Conservation (phyloP, 2,797 vertebrate species). For the Cheirogaleus major region DNA sequence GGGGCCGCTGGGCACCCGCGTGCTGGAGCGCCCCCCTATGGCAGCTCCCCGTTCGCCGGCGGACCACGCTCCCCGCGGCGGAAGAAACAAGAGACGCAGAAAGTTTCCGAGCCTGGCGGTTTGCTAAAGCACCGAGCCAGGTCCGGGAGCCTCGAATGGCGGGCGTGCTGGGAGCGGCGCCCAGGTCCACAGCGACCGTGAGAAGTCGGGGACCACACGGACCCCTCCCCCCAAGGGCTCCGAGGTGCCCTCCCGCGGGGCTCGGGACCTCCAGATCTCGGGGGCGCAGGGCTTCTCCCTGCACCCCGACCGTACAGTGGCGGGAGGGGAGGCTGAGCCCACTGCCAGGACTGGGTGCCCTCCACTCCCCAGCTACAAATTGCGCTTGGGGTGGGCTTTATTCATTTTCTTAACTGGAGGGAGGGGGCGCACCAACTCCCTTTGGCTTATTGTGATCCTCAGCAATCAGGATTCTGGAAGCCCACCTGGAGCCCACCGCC, state of each 20-base stretch:
- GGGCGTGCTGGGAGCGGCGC: background rate
- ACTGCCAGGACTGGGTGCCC: background rate
- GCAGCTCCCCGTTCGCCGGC: conserved; percentile 39
- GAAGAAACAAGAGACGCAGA: conserved; percentile 29
- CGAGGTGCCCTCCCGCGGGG: background rate
- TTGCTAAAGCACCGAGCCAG: conserved; percentile 30
- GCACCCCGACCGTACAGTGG: background rate
- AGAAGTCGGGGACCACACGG: background rate
- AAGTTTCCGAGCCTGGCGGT: conserved; percentile 60
- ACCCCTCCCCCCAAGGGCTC: background rate
- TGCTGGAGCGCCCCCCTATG: conserved; percentile 78
- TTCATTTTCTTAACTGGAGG: conserved; percentile 11
- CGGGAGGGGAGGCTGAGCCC: background rate
- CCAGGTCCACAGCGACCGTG: background rate
- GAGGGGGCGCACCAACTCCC: conserved; percentile 24
- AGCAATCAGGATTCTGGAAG: background rate
- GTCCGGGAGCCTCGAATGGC: background rate
- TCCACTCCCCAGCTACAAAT: background rate
- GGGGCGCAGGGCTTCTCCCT: background rate
- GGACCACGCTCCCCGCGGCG: conserved; percentile 36
- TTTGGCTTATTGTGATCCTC: conserved; percentile 21
- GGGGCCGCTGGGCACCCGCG: background rate
- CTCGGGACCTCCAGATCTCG: background rate
- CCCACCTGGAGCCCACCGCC: conserved; percentile 55
- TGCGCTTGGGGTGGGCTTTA: background rate